Evolutionary conservation across 2,888 invertebrate species (phyloP).

Genomic region (Cryptocephalus moraei): DNA sequence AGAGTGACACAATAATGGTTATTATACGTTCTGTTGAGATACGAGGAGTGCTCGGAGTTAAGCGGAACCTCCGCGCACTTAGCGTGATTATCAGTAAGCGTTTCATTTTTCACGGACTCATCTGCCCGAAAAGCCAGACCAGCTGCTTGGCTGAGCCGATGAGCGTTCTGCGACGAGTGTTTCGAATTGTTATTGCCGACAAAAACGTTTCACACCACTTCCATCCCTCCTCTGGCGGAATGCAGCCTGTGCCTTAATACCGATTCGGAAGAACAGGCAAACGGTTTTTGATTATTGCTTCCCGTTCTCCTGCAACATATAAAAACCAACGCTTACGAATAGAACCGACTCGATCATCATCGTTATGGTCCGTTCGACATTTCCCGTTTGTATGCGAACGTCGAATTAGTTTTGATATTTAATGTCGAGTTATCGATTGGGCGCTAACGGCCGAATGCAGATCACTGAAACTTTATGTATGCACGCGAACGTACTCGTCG

Average conservation of each 20-base stretch:
- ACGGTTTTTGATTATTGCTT: background rate
- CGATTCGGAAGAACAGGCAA: background rate
- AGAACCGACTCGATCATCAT: too few relatives aligned
- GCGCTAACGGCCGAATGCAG: too few relatives aligned
- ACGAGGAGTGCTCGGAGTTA: conserved; percentile 28
- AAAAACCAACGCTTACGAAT: background rate
- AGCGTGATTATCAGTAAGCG: conserved; percentile 31
- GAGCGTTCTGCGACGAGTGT: background rate
- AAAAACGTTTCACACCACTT: background rate
- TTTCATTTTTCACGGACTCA: conserved; percentile 26
- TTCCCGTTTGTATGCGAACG: too few relatives aligned
- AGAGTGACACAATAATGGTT: conserved; percentile 29
- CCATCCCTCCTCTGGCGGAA: too few relatives aligned
- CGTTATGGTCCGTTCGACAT: too few relatives aligned
- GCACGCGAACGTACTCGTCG: too few relatives aligned
- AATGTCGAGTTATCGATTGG: too few relatives aligned
- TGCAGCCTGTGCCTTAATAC: too few relatives aligned
- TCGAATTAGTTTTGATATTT: too few relatives aligned
- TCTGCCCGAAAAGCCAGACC: conserved; percentile 18
- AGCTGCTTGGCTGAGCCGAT: conserved; percentile 12
- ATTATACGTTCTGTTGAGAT: conserved; percentile 30
- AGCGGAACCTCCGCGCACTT: conserved; percentile 28
- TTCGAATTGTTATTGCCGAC: background rate
- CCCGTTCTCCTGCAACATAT: background rate
- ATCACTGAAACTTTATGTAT: too few relatives aligned